These are phyloP conservation scores for Apolygus lucorum DNA, from an alignment of 1,140 invertebrate species.

Conservation along the genomic window DNA sequence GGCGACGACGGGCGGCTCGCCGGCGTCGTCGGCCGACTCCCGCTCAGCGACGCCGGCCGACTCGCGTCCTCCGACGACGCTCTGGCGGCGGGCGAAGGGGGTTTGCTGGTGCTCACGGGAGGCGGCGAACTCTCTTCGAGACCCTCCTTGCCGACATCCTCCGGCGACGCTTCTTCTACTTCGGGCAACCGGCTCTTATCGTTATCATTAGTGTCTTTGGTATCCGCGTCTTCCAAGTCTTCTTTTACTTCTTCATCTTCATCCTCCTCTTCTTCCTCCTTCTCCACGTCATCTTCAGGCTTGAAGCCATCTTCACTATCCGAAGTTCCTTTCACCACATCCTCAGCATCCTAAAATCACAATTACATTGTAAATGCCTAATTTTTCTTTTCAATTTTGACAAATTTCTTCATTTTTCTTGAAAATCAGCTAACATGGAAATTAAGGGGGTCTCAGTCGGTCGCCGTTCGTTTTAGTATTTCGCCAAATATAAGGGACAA, in stretches of 20 bases:
- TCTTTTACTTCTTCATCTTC: constrained; percentile 21
- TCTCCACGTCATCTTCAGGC: constrained; percentile 5
- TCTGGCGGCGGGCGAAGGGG: not conserved
- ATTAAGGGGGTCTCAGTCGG: no score
- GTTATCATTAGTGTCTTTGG: constrained; percentile 9
- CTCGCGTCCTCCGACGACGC: not conserved
- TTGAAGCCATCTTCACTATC: not conserved
- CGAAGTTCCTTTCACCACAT: constrained; percentile 1
- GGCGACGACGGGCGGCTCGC: not conserved
- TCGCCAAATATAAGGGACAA: no score
- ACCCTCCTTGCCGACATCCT: not conserved
- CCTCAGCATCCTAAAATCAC: constrained; percentile 7
- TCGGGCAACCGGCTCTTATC: not conserved
- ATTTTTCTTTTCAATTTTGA: no score
- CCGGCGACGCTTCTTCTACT: not conserved
- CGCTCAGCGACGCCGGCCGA: not conserved
- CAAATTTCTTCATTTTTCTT: no score
- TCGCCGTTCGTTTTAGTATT: no score
- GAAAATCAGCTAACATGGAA: no score
- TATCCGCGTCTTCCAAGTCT: not conserved
- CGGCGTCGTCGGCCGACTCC: not conserved
- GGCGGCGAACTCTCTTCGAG: constrained; percentile 1
- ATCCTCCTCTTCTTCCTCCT: constrained; percentile 9
- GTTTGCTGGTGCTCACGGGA: not conserved
- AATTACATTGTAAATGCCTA: not conserved